Percentiles rank a stretch among this genome's conserved stretches.
phyloP scores from a whole-genome alignment of 2,113 vertebrate genomes.

The Scartelaos histophorus region DNA sequence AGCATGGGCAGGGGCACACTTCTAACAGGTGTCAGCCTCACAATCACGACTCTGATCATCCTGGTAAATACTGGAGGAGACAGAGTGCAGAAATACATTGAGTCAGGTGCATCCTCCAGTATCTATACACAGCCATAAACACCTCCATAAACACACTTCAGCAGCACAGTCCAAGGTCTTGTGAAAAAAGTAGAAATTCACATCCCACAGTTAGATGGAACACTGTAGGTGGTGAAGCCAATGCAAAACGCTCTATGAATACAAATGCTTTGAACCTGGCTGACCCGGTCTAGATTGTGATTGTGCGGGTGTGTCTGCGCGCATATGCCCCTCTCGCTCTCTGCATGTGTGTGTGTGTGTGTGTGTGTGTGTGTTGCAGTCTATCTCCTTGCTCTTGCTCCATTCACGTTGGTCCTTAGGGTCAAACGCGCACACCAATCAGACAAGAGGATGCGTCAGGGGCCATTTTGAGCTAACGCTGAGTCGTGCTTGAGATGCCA shows the following conservation, averaged over 20 bases:
- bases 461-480: slow-evolving; percentile 68
- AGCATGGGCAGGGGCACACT: slow-evolving; percentile 9
- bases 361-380: slow-evolving; percentile 67
- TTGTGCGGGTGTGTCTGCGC: slow-evolving; percentile 48
- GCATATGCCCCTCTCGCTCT: slow-evolving; percentile 32
- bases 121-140: slow-evolving; percentile 46
- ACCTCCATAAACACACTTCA: slow-evolving; percentile 62
- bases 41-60: slow-evolving; percentile 37
- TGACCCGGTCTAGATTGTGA: slow-evolving; percentile 70
- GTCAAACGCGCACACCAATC: slow-evolving; percentile 73
- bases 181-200: slow-evolving; percentile 63
- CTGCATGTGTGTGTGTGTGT: slow-evolving; percentile 64
- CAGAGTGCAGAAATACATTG: slow-evolving; percentile 45
- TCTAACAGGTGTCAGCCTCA: slow-evolving; percentile 31
- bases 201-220: slow-evolving; percentile 67
- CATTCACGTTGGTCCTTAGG: slow-evolving; percentile 62
- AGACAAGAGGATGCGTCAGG: slow-evolving; percentile 68
- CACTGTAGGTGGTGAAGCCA: slow-evolving; percentile 75
- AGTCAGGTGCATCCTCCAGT: slow-evolving; percentile 40
- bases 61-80: slow-evolving; percentile 46
- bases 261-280: slow-evolving; percentile 73
- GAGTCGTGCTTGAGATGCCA: slow-evolving; percentile 64
- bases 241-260: slow-evolving; percentile 77
- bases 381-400: slow-evolving; percentile 63
- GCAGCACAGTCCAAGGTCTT: slow-evolving; percentile 62